Evolutionary conservation across 2,113 vertebrate genomes (phyloP).

Genomic region (Anoplopoma fimbria): DNA sequence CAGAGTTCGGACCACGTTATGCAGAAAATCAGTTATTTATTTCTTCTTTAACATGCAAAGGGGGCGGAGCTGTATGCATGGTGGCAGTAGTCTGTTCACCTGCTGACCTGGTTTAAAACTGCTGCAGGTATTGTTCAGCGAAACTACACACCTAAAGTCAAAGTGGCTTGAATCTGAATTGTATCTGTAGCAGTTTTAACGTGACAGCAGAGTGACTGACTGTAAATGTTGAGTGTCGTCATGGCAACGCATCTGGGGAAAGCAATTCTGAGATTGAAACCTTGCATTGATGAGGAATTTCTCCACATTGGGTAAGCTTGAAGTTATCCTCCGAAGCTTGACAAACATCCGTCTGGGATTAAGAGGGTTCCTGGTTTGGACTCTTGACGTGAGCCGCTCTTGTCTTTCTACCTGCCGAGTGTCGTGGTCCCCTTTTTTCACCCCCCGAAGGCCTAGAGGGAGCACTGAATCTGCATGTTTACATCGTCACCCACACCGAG

Average conservation of each 20-base stretch:
- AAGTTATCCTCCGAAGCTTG: background rate
- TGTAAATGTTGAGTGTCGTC: background rate
- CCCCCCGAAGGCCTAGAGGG: slow-evolving; percentile 79
- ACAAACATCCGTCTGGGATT: background rate
- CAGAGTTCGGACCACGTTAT: background rate
- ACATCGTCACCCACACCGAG: slow-evolving; percentile 26
- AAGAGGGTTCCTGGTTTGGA: background rate
- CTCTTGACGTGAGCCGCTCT: slow-evolving; percentile 26
- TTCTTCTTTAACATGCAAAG: background rate
- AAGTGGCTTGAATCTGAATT: background rate
- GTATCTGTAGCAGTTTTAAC: background rate
- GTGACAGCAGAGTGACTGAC: background rate
- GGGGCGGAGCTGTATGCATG: background rate
- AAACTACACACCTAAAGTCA: no score
- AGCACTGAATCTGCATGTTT: slow-evolving; percentile 82
- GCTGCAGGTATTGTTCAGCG: background rate
- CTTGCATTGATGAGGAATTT: background rate
- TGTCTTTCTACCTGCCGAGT: slow-evolving; percentile 56
- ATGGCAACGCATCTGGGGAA: background rate
- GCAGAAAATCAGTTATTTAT: background rate
- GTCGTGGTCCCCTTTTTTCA: slow-evolving; percentile 53
- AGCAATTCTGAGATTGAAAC: background rate
- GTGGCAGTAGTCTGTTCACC: background rate
- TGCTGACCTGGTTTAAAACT: background rate
- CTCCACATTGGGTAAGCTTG: background rate